Conservation (phyloP, 1,140 invertebrate species). For the Caligus rogercresseyi region DNA sequence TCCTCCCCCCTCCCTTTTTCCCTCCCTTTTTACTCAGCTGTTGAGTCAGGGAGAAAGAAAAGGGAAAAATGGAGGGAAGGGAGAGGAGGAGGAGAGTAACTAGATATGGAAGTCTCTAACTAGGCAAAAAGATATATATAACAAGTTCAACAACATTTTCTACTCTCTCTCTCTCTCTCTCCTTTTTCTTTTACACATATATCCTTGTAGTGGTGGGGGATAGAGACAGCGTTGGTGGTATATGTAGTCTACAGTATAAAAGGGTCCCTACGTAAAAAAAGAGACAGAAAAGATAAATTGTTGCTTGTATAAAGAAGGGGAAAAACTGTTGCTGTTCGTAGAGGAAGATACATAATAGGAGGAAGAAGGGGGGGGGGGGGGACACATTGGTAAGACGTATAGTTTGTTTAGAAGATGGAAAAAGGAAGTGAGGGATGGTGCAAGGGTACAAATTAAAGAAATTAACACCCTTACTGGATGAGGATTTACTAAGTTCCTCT, state of each 20-base stretch:
- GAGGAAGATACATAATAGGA: not conserved
- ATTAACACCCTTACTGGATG: too few relatives aligned
- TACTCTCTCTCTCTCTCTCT: not conserved
- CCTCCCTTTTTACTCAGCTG: constrained; percentile 2
- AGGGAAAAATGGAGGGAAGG: not conserved
- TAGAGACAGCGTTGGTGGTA: not conserved
- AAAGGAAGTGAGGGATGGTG: too few relatives aligned
- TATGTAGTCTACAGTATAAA: not conserved
- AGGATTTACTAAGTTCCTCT: too few relatives aligned
- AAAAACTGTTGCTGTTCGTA: not conserved
- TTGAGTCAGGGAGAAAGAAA: not conserved
- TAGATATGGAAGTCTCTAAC: not conserved
- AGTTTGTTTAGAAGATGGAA: too few relatives aligned
- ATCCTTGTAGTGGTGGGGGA: not conserved
- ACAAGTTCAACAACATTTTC: not conserved
- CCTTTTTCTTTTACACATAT: not conserved
- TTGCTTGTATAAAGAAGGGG: not conserved
- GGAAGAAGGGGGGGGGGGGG: not conserved
- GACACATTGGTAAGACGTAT: too few relatives aligned
- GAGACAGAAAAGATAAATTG: not conserved
- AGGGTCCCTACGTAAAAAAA: constrained; percentile 2
- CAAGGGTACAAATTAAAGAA: too few relatives aligned
- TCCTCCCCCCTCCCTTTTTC: constrained; percentile 15
- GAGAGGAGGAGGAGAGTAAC: not conserved
- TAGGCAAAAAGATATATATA: constrained; percentile 2